Conservation (phyloP, 2,113 vertebrate species). For the Neolamprologus devosi region DNA sequence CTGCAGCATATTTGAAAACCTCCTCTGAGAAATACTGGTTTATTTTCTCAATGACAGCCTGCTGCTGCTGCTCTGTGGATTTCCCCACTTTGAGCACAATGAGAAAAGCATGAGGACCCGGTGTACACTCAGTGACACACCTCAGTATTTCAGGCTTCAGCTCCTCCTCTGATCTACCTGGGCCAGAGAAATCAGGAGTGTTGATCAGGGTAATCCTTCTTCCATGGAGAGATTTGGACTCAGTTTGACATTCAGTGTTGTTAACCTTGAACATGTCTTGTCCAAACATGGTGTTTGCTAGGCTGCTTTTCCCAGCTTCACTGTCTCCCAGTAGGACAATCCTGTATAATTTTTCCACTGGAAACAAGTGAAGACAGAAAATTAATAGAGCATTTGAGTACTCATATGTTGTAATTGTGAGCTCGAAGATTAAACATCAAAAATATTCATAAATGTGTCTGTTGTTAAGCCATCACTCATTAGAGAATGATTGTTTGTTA, state of each 20-base stretch:
- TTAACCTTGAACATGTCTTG: not conserved
- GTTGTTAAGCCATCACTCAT: not conserved
- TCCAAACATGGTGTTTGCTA: slow-evolving; percentile 16
- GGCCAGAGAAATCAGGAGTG: not conserved
- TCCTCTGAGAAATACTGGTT: not conserved
- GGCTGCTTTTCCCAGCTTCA: slow-evolving; percentile 28
- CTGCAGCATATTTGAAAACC: not conserved
- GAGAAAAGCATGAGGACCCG: not conserved
- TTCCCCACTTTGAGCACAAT: not conserved
- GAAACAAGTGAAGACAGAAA: not conserved
- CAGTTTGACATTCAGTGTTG: not conserved
- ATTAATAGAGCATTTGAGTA: not conserved
- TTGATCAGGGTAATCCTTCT: not conserved
- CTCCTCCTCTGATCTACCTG: not conserved
- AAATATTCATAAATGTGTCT: not conserved
- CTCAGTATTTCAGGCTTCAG: not conserved
- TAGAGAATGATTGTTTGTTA: not conserved
- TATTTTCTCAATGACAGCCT: not conserved
- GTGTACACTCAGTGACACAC: not conserved
- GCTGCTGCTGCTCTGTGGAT: not conserved
- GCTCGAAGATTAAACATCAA: fast-evolving
- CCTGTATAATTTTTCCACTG: not conserved
- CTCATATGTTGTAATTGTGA: not conserved
- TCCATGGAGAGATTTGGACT: not conserved
- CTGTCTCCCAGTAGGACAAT: not conserved